Evolutionary conservation across 2,113 vertebrate genomes (phyloP).

Genomic region (Asarcornis scutulata): DNA sequence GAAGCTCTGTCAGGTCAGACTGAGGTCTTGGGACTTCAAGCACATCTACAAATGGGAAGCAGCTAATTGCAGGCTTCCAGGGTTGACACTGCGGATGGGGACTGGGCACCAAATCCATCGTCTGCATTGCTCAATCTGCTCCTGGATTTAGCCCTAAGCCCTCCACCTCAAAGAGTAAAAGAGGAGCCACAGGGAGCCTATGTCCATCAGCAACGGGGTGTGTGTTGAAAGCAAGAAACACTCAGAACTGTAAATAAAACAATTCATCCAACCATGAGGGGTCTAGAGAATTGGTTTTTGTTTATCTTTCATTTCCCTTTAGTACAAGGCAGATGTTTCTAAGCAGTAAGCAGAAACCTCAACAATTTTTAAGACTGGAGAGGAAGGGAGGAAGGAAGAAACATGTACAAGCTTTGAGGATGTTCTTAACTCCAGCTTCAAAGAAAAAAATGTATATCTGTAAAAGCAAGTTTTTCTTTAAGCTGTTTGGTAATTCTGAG

Average conservation of each 20-base stretch:
- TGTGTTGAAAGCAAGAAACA: constrained; percentile 6
- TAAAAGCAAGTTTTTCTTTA: constrained; percentile 23
- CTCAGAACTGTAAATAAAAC: constrained; percentile 31
- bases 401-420: constrained; percentile 3
- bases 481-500: constrained; percentile 36
- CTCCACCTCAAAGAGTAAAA: not conserved
- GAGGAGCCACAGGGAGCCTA: not conserved
- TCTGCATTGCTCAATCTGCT: not conserved
- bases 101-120: not conserved
- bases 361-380: constrained; percentile 11
- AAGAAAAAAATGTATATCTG: not conserved
- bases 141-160: not conserved
- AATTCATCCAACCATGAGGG: not conserved
- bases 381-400: not conserved
- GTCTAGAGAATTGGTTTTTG: constrained; percentile 17
- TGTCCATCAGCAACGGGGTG: not conserved
- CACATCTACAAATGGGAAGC: not conserved
- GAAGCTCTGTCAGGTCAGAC: not conserved
- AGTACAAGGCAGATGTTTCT: constrained; percentile 34
- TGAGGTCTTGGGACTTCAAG: not conserved
- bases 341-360: constrained; percentile 40
- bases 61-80: not conserved
- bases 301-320: constrained; percentile 57
- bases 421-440: constrained; percentile 13
- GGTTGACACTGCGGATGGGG: not conserved